These are phyloP conservation scores for Megaceryle alcyon DNA, from an alignment of 2,797 vertebrate genomes.

Conservation along the genomic window DNA sequence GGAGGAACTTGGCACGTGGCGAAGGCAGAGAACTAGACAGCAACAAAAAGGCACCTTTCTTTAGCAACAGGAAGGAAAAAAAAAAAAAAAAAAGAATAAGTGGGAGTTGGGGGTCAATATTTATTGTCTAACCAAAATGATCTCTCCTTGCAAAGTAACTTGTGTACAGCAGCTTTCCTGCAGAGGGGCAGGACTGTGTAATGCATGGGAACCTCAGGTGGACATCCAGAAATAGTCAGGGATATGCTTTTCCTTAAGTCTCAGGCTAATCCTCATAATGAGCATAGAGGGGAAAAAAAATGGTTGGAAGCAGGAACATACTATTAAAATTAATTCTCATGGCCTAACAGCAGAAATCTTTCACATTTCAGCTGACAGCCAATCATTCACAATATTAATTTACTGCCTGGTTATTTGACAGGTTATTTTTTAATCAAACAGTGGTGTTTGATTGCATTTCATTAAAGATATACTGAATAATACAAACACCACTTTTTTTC, in stretches of 20 bases:
- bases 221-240: conserved; percentile 14
- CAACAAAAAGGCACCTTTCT: background rate
- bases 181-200: background rate
- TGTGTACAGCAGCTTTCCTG: background rate
- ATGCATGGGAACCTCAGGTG: background rate
- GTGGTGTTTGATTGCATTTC: background rate
- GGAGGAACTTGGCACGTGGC: conserved; percentile 7
- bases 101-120: background rate
- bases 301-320: background rate
- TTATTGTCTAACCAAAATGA: background rate
- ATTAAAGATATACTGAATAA: background rate
- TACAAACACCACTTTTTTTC: background rate
- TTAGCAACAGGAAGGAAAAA: background rate
- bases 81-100: background rate
- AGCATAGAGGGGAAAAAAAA: background rate
- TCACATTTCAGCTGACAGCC: conserved; percentile 34
- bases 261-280: conserved; percentile 25
- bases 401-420: conserved; percentile 39
- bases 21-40: background rate
- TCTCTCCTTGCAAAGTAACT: background rate
- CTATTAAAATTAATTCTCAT: background rate
- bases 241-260: conserved; percentile 3
- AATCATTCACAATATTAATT: conserved; percentile 32
- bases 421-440: conserved; percentile 57
- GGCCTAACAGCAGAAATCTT: conserved; percentile 5